Base-by-base conservation (phyloP, 2,888 invertebrate species). In the Timema podura region DNA sequence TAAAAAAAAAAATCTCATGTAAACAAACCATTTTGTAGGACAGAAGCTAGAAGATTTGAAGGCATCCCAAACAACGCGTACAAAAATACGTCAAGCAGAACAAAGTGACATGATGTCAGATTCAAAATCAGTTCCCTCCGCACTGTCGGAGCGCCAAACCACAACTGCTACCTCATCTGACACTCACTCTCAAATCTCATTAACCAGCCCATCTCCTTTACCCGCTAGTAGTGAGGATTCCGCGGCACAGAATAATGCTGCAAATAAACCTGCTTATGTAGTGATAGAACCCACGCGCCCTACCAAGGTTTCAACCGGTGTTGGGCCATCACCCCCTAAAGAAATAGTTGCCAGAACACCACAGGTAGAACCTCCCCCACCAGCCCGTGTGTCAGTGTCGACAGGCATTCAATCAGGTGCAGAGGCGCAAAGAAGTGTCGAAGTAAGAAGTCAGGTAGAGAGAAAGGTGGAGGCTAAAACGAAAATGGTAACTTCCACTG, bases 261-360 rank as follows among this genome's bases (percentile, higher is more conserved):
- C 48, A 11, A 47, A 46, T 48, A 64, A 65, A 13, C 49, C 70
- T 16, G 61, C 67, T 15, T 54, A 59, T 15, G 69, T 51, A 44
- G 47, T 65, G n/a, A 69, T 59, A 44, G 48, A 65, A 11, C 16
- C 67, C 44, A 65, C 67, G 9, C 64, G 65, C 8, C 11, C 48
- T 30, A 48, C 59, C 11, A 70, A 83, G 75, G 82, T 83, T 67
- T 87, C 88, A 0, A 88, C 87, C 5, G 87, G 85, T n/a, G 87
- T 87, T 74, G 89, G 88, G 2, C 84, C 87, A 45, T 88, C 89
- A 0, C 87, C 88, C 7, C 86, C 87, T 1, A 80, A 83, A 72
- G 86, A 87, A 73, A 78, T 80, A 51, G 66, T 51, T 51, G n/a
- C 64, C 45, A 30, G 46, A 44, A 59, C 59, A 15, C 30, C 59